A percentile compares a stretch with the other conserved stretches of the same genome.
phyloP scores from a whole-genome alignment of 2,797 vertebrate genomes.

The Karalla daura region DNA sequence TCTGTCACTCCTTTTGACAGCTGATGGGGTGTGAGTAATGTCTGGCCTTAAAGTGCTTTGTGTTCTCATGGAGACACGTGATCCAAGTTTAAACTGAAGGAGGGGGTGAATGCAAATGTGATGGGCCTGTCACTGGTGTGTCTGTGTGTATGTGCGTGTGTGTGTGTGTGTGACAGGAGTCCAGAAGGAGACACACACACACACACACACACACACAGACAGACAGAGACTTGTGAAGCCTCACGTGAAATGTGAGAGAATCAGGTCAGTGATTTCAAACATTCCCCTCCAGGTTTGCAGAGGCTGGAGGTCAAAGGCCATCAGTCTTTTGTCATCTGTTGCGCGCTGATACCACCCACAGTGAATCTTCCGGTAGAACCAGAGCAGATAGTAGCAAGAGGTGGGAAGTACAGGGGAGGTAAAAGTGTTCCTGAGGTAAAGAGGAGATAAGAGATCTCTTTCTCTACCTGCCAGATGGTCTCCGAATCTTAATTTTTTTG shows the following conservation, averaged over 20 bases:
- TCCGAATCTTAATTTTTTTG: conserved; percentile 8
- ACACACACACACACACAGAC: no score
- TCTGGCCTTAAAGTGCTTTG: background rate
- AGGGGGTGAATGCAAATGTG: background rate
- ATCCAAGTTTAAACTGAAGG: conserved; percentile 7
- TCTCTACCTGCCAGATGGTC: conserved; percentile 43
- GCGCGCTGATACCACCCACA: conserved; percentile 44
- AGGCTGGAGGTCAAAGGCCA: conserved; percentile 60
- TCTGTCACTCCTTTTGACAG: conserved; percentile 18
- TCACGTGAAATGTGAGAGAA: conserved; percentile 37
- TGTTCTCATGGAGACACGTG: conserved; percentile 17
- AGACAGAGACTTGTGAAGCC: background rate
- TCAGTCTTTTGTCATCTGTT: conserved; percentile 30
- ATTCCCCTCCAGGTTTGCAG: conserved; percentile 45
- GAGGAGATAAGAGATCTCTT: conserved; percentile 27
- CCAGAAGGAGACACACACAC: background rate
- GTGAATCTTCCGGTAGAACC: conserved; percentile 39
- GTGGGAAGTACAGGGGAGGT: conserved; percentile 14
- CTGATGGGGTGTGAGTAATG: conserved; percentile 30
- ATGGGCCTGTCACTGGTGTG: background rate
- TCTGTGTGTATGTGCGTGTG: background rate
- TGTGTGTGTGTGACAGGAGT: background rate
- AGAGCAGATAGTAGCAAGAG: conserved; percentile 44
- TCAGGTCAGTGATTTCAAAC: conserved; percentile 39
- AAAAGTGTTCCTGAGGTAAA: conserved; percentile 24